A percentile compares a stretch with the other conserved stretches of the same genome.
Evolutionary conservation across 2,113 vertebrate species (phyloP).

Genomic region (Thunnus thynnus): DNA sequence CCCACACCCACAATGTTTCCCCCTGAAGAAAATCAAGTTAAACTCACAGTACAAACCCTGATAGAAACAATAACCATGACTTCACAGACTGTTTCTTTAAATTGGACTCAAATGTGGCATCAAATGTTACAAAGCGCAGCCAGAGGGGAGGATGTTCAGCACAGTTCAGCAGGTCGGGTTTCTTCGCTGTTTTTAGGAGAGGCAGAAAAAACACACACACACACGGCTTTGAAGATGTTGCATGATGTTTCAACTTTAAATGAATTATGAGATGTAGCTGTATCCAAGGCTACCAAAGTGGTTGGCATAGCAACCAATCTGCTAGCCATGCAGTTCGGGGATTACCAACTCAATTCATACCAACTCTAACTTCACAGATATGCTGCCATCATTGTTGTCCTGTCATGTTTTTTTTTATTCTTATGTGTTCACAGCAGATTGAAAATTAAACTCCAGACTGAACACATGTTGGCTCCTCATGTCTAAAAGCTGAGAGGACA

Average conservation of each 20-base stretch:
- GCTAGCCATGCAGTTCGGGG: background rate
- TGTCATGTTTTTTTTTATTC: background rate
- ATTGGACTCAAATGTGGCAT: background rate
- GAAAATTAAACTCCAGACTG: background rate
- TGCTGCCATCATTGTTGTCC: background rate
- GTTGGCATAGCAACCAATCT: conserved; percentile 48
- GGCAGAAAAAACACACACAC: too few species aligned
- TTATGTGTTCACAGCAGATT: background rate
- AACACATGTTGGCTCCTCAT: background rate
- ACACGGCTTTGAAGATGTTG: background rate
- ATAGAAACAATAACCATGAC: conserved; percentile 32
- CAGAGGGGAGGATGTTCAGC: background rate
- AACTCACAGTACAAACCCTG: conserved; percentile 34
- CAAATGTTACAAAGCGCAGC: conserved; percentile 2
- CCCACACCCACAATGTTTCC: conserved; percentile 1
- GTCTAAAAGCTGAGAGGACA: conserved; percentile 5
- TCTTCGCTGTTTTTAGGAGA: too few species aligned
- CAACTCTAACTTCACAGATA: background rate
- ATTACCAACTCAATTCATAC: background rate
- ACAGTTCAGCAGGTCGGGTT: background rate
- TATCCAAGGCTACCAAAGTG: conserved; percentile 20
- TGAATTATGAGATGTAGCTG: conserved; percentile 10
- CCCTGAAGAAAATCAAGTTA: background rate
- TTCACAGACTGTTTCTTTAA: background rate
- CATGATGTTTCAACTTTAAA: conserved; percentile 17